Base-by-base conservation (phyloP, 2,888 invertebrate species). In the Protophormia terraenovae region DNA sequence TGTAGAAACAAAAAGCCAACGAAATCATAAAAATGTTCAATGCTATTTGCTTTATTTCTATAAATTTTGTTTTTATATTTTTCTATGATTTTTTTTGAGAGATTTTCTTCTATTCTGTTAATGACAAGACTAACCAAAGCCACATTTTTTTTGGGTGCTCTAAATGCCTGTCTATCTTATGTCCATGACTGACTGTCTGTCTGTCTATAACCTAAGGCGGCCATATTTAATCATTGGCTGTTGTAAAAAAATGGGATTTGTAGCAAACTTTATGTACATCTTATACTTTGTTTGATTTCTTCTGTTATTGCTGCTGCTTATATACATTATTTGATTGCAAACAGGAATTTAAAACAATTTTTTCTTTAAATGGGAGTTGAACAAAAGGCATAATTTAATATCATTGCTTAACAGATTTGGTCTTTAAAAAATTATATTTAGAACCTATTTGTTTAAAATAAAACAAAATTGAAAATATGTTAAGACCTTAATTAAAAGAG, bases 221-320 rank as follows among this genome's bases (percentile, higher is more conserved):
- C 89, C 88, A 89, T 89, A 90, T 90, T 90, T 90, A 90, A 90
- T 90, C 90, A 90, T 90, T 90, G 90, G 89, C 88, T 90, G 89
- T 89, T 89, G 89, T 89, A 76, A 81, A 80, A 79, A 79, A 84
- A 71, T 88, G 87, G 87, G 86, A 88, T 71, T 71, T 80, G 77
- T 79, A 79, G 53, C 71, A 58, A 82, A 81, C 29, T 45, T 84
- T 55, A 7, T 73, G n/a, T 67, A 29, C 69, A 78, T 50, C 69
- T 78, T 80, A 24, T 47, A 35, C 47, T 77, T 81, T 73, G 35
- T 84, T 73, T 80, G 50, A 67, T 79, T 79, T 67, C 76, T 55
- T 67, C 24, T 77, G 50, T 71, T 71, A 72, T 71, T 80, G 66
- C 66, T 64, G 71, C 35, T 72, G 64, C 64, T 79, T 58, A 16